Base-by-base conservation (phyloP, 2,797 vertebrate genomes). In the Nannoperca obscura region DNA sequence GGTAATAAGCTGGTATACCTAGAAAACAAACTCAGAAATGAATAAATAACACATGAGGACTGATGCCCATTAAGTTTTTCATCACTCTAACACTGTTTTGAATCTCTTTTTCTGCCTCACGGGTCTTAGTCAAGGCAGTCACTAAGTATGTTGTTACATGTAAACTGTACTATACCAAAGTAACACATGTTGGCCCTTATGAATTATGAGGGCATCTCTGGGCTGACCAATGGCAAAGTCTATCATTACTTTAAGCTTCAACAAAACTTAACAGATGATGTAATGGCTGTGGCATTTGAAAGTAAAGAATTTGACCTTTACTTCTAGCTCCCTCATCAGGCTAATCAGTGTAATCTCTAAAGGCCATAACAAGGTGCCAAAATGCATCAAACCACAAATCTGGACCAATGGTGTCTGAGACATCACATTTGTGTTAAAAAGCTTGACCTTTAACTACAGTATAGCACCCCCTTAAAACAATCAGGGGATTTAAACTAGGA, bases 361-460 rank as follows among this genome's bases (percentile, higher is more conserved):
- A 73, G 58, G 80, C 50, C 47, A 69, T 61, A 83, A 77, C 74
- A 67, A 61, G 70, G 22, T 82, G 86, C 63, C 83, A 84, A 81
- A 73, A 74, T 54, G 40, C 75, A 82, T 89, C 62, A 80, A 54
- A 40, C 27, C 58, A 73, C 60, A 52, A 47, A 42, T 63, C 49
- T 34, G 53, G n/a, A 65, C 20, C 76, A 54, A 22, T 34, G 32
- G 24, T 46, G 50, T 72, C 74, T 38, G n/a, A 52, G 50, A 73
- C 49, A 24, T 68, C 22, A 22, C 36, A 50, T 78, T 59, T 72
- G 81, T 77, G 81, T 75, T 67, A 68, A 78, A 84, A 74, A 62
- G 55, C 68, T 67, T 86, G 78, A 89, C 86, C 85, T 90, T 89
- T 88, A 80, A 77, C 78, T 61, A 80, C 10, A 63, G 44, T 22